Conservation (phyloP, 1,140 invertebrate species). For the Cryptotermes secundus region DNA sequence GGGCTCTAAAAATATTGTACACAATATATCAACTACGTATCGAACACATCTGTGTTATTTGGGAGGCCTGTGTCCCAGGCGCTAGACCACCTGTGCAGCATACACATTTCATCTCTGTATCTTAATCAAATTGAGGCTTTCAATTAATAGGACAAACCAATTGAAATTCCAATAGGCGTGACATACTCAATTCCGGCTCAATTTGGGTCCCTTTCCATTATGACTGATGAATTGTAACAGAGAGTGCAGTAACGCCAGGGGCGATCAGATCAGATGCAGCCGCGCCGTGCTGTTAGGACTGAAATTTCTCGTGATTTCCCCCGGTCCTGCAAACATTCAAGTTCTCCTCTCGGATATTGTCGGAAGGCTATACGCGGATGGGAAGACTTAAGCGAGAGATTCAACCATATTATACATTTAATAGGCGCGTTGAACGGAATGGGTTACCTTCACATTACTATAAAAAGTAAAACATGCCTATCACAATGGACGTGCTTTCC, state of each 20-base stretch:
- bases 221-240: not conserved
- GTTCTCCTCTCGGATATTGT: too few species aligned
- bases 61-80: not conserved
- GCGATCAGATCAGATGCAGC: not conserved
- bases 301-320: not conserved
- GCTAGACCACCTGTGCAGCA: not conserved
- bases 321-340: not conserved
- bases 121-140: not conserved
- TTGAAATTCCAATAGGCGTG: not conserved
- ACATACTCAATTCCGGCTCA: not conserved
- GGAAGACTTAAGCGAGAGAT: too few species aligned
- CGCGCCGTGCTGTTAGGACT: not conserved
- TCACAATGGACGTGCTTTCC: too few species aligned
- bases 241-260: not conserved
- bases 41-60: too few species aligned
- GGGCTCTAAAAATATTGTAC: too few species aligned
- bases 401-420: too few species aligned
- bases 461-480: too few species aligned
- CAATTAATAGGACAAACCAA: conserved; percentile 10
- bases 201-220: not conserved
- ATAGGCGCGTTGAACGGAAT: too few species aligned
- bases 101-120: not conserved
- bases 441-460: too few species aligned
- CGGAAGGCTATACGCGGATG: too few species aligned
- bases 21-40: too few species aligned